Evolutionary conservation across 1,140 invertebrate species (phyloP).

Genomic region (Bombus waltoni): DNA sequence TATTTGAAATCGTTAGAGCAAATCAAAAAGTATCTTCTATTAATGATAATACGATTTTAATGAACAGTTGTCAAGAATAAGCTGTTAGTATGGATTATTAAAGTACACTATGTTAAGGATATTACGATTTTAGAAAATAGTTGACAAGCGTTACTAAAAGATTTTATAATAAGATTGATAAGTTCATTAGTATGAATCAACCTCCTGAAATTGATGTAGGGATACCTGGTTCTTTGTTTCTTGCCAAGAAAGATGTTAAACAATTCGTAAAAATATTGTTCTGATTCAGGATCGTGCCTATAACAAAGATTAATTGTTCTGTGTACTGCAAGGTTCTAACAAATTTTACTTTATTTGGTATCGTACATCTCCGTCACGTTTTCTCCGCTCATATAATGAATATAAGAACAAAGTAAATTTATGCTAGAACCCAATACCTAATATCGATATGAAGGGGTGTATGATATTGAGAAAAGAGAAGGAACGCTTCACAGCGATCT

Average conservation of each 20-base stretch:
- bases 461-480: too few species aligned
- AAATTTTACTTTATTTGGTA: too few species aligned
- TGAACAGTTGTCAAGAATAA: not conserved
- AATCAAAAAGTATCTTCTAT: not conserved
- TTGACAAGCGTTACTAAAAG: too few species aligned
- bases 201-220: conserved; percentile 7
- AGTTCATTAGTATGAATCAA: not conserved
- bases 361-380: not conserved
- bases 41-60: not conserved
- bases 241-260: conserved; percentile 77
- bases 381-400: not conserved
- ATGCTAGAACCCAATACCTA: too few species aligned
- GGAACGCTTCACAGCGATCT: not conserved
- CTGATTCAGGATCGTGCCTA: conserved; percentile 78
- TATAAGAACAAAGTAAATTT: not conserved
- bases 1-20: not conserved
- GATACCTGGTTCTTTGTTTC: conserved; percentile 72
- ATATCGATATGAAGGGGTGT: not conserved
- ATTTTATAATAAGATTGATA: not conserved
- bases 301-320: conserved; percentile 52
- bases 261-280: conserved; percentile 78
- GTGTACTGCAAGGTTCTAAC: not conserved
- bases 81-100: not conserved
- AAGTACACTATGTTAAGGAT: not conserved
- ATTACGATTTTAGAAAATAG: not conserved